Conservation (phyloP, 2,113 vertebrate genomes). For the Colistium nudipinnis region DNA sequence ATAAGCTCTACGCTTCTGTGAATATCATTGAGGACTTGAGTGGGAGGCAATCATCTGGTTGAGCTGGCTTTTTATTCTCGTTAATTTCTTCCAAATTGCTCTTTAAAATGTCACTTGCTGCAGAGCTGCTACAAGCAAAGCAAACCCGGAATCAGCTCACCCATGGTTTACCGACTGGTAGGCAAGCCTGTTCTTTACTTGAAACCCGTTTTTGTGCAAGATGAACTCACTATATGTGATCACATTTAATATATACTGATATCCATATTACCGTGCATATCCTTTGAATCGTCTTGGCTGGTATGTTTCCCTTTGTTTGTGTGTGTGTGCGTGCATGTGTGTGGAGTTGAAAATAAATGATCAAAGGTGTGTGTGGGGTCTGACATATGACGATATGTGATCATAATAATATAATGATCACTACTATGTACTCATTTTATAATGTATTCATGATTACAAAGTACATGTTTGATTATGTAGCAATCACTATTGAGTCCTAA, state of each 20-base stretch:
- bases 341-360: no score
- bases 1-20: slow-evolving; percentile 9
- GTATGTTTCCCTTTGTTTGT: background rate
- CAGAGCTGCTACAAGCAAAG: slow-evolving; percentile 29
- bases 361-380: no score
- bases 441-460: no score
- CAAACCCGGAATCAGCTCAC: background rate
- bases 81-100: slow-evolving; percentile 56
- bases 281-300: background rate
- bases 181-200: slow-evolving; percentile 28
- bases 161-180: no score
- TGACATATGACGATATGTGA: no score
- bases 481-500: no score
- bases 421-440: no score
- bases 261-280: background rate
- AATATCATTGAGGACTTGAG: slow-evolving; percentile 49
- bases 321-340: background rate
- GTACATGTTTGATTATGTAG: no score
- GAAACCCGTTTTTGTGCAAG: background rate
- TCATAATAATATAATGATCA: no score
- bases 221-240: background rate
- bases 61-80: slow-evolving; percentile 49
- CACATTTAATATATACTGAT: slow-evolving; percentile 6
- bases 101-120: slow-evolving; percentile 67
- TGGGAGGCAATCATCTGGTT: slow-evolving; percentile 64